Evolutionary conservation across 2,888 invertebrate genomes (phyloP).

Genomic region (Thelaira solivaga): DNA sequence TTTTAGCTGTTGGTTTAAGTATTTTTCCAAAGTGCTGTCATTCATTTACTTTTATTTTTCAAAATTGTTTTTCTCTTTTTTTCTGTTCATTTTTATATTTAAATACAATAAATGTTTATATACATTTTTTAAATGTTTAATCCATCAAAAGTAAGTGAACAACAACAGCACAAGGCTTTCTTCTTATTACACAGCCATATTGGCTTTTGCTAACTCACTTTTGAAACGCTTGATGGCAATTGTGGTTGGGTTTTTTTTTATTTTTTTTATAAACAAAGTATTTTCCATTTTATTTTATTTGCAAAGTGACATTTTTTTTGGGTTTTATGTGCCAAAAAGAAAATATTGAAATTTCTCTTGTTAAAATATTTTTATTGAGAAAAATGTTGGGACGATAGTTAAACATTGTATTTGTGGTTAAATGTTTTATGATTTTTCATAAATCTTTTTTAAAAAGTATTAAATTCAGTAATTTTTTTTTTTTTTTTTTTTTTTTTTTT

Average conservation of each 20-base stretch:
- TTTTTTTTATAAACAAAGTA: background rate
- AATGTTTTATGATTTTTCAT: no score
- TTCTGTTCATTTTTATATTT: slow-evolving; percentile 13
- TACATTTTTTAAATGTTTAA: slow-evolving; percentile 38
- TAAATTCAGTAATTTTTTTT: no score
- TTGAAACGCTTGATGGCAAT: slow-evolving; percentile 1
- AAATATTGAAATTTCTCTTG: no score
- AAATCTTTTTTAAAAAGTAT: no score
- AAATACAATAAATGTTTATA: slow-evolving; percentile 25
- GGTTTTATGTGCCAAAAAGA: no score
- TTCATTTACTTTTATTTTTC: slow-evolving; percentile 42
- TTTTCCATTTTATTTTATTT: no score
- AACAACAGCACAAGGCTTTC: slow-evolving; percentile 40
- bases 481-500: no score
- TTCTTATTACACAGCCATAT: no score
- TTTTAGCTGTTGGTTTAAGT: slow-evolving; percentile 48
- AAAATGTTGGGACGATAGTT: no score
- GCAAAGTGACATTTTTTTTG: no score
- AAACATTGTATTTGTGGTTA: no score
- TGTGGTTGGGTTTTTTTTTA: background rate
- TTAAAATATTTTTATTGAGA: no score
- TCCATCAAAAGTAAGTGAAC: slow-evolving; percentile 48
- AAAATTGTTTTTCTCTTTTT: background rate
- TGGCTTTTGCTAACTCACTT: slow-evolving; percentile 30
- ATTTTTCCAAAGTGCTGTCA: slow-evolving; percentile 38